Base-by-base conservation (phyloP, 2,113 vertebrate genomes). In the Microtus pennsylvanicus region DNA sequence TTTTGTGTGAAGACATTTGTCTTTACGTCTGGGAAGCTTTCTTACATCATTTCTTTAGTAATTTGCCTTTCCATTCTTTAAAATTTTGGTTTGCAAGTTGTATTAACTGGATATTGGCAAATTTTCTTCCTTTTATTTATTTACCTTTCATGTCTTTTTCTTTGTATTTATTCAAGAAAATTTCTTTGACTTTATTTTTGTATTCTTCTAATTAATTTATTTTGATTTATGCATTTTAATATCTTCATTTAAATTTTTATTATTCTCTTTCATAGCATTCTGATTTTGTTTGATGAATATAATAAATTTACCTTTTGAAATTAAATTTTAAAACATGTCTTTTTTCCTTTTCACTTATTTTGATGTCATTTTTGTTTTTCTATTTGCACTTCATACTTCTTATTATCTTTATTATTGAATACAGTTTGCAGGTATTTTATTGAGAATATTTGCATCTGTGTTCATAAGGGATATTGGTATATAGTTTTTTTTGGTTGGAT, bases 171-270 rank as follows among this genome's bases (percentile, higher is more conserved):
- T 89, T 81, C 52, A 65, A 91, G 7, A 89, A 77, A 86, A 24
- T 9, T 69, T 69, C 35, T 69, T 78, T 93, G 69, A 88, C 3
- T n/a, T 77, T 70, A 87, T 38, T 74, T 69, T 91, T 13, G 63
- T 75, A 8, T 80, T 69, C 28, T 83, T 77, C 55, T 75, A 91
- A 45, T 22, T 85, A 50, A 85, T 89, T 95, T 85, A 89, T 80
- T 91, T 97, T 4, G 85, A 24, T 74, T 42, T 69, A 89, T 63
- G 50, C 91, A 47, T 75, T 69, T 61, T 3, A 80, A 3, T 42
- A 85, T 50, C 52, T 92, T 78, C 52, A 89, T 55, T 89, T 96
- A 28, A 89, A 8, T 85, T 95, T 89, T 83, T 7, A 50, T 70
- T 65, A 78, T n/a, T 78, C 55, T 69, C 67, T 80, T 19, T 89